Conservation (phyloP, 2,888 invertebrate species). For the Acrobasis suavella region DNA sequence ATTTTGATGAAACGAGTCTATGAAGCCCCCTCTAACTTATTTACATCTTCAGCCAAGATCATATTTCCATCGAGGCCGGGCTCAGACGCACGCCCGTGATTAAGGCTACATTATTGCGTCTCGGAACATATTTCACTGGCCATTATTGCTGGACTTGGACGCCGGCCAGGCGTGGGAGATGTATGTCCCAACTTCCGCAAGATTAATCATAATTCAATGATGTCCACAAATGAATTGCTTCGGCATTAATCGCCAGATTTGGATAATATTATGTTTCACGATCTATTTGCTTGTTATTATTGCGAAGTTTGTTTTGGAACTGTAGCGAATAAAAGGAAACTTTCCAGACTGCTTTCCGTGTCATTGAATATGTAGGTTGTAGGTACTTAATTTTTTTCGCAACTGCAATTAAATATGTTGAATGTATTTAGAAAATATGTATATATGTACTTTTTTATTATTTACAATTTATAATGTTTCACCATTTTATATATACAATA, state of each 20-base stretch:
- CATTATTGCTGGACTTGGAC: conserved; percentile 21
- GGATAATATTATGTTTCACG: conserved; percentile 21
- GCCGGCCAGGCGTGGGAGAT: conserved; percentile 18
- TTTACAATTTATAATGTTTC: no score
- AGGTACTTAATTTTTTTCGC: neutral
- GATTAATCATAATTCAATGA: conserved; percentile 25
- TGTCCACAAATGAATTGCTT: conserved; percentile 22
- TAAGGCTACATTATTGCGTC: conserved; percentile 24
- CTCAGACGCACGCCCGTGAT: conserved; percentile 18
- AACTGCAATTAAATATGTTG: neutral
- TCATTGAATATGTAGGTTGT: neutral
- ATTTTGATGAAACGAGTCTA: no score
- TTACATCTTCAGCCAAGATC: conserved; percentile 9
- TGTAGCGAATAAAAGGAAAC: neutral
- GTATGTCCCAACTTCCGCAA: conserved; percentile 16
- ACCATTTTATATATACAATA: no score
- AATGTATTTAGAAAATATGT: neutral
- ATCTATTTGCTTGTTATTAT: conserved; percentile 18
- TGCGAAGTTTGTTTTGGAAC: conserved; percentile 6
- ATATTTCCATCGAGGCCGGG: conserved; percentile 11
- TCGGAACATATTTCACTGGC: conserved; percentile 22
- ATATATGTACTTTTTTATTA: no score
- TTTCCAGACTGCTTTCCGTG: neutral
- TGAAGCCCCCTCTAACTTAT: neutral
- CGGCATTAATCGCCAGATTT: conserved; percentile 17